A percentile compares a stretch with the other conserved stretches of the same genome.
phyloP scores from a whole-genome alignment of 2,797 vertebrate species.

The Chaetodon trifasciatus region DNA sequence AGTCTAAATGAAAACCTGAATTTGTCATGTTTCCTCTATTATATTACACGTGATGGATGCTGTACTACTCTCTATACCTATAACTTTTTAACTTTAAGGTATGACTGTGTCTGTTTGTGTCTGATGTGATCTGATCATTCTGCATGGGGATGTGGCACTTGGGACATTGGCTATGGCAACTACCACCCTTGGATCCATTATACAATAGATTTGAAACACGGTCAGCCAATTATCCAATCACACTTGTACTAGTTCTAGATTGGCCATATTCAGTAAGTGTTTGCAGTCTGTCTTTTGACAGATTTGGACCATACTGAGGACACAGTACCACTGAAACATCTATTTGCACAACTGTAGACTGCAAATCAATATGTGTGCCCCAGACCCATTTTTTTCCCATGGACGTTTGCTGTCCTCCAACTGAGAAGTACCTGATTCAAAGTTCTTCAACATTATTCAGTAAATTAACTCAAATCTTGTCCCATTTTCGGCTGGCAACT shows the following conservation, averaged over 20 bases:
- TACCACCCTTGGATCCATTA: not conserved
- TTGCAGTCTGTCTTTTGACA: too few relatives aligned
- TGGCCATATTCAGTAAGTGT: too few relatives aligned
- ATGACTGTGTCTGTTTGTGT: not conserved
- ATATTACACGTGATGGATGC: not conserved
- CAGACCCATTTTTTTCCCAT: not conserved
- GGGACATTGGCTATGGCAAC: not conserved
- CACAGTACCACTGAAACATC: not conserved
- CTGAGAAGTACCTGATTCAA: not conserved
- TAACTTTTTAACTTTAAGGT: not conserved
- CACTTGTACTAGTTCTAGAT: not conserved
- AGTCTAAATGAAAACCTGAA: not conserved
- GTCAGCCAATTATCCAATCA: not conserved
- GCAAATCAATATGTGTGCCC: not conserved
- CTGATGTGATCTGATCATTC: not conserved
- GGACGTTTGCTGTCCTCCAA: not conserved
- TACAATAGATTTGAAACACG: not conserved
- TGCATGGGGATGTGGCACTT: not conserved
- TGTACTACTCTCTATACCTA: not conserved
- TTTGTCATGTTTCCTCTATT: not conserved
- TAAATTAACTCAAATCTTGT: not conserved
- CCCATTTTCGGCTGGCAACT: not conserved
- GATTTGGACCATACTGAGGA: not conserved
- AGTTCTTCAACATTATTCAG: not conserved
- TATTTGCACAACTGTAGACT: not conserved